A percentile compares a stretch with the other conserved stretches of the same genome.
Evolutionary conservation across 2,888 invertebrate species (phyloP).

Genomic region (Aphidius colemani): DNA sequence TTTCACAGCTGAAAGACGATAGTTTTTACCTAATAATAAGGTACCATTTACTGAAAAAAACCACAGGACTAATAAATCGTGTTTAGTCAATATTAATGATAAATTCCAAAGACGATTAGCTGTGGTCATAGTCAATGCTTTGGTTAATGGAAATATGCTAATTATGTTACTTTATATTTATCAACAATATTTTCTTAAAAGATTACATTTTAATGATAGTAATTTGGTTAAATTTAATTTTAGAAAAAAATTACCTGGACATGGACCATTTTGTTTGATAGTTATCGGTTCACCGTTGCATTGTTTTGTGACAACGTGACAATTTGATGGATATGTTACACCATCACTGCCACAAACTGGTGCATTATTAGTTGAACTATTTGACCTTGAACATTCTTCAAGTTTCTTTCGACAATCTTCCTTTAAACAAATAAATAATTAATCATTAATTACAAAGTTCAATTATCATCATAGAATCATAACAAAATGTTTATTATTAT

Average conservation of each 20-base stretch:
- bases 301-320: constrained; percentile 77
- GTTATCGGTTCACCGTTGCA: constrained; percentile 77
- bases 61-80: too few species aligned
- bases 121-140: too few species aligned
- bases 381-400: constrained; percentile 51
- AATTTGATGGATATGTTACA: constrained; percentile 79
- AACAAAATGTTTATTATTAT: constrained; percentile 1
- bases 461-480: background rate
- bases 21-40: too few species aligned
- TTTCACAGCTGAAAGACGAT: too few species aligned
- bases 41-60: too few species aligned
- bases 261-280: constrained; percentile 75
- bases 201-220: background rate
- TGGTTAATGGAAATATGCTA: background rate
- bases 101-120: too few species aligned
- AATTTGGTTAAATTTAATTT: background rate
- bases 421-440: constrained; percentile 36
- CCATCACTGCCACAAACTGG: constrained; percentile 82
- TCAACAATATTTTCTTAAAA: background rate
- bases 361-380: constrained; percentile 37
- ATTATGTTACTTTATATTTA: background rate
- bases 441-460: background rate
- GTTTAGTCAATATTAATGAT: too few species aligned
- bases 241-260: constrained; percentile 65
- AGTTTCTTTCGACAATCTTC: constrained; percentile 56